A percentile compares a stretch with the other conserved stretches of the same genome.
phyloP scores from a whole-genome alignment of 2,888 invertebrate species.

The Athetis lepigone region DNA sequence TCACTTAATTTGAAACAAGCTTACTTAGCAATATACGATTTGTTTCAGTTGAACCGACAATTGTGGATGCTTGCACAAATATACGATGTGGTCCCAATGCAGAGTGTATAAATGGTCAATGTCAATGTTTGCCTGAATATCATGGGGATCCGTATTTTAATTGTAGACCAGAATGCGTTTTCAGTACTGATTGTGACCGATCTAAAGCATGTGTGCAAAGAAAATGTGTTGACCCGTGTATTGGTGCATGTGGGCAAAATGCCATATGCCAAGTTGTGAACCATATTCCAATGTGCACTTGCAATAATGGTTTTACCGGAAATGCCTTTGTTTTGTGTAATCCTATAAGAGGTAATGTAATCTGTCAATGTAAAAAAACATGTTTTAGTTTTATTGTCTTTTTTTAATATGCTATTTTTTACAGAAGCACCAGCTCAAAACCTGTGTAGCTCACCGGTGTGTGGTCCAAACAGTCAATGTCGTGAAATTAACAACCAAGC shows the following conservation, averaged over 20 bases:
- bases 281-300: constrained; percentile 93
- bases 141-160: constrained; percentile 94
- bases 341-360: constrained; percentile 90
- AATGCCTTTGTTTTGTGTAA: constrained; percentile 88
- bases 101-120: constrained; percentile 92
- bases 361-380: neutral
- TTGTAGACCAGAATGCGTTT: constrained; percentile 95
- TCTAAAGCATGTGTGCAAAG: constrained; percentile 93
- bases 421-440: constrained; percentile 79
- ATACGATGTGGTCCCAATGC: constrained; percentile 93
- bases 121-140: constrained; percentile 93
- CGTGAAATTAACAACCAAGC: constrained; percentile 92
- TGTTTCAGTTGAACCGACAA: constrained; percentile 79
- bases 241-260: constrained; percentile 92
- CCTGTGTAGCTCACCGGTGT: constrained; percentile 93
- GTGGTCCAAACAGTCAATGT: constrained; percentile 94
- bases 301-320: constrained; percentile 92
- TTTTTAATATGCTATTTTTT: constrained; percentile 31
- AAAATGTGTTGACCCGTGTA: constrained; percentile 94
- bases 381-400: neutral
- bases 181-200: constrained; percentile 93
- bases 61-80: constrained; percentile 92
- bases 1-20: constrained; percentile 7
- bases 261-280: constrained; percentile 91
- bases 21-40: constrained; percentile 13